Evolutionary conservation across 2,888 invertebrate genomes (phyloP), one percentile per base, ranked within the genome.

Genomic region (Alitta virens): DNA sequence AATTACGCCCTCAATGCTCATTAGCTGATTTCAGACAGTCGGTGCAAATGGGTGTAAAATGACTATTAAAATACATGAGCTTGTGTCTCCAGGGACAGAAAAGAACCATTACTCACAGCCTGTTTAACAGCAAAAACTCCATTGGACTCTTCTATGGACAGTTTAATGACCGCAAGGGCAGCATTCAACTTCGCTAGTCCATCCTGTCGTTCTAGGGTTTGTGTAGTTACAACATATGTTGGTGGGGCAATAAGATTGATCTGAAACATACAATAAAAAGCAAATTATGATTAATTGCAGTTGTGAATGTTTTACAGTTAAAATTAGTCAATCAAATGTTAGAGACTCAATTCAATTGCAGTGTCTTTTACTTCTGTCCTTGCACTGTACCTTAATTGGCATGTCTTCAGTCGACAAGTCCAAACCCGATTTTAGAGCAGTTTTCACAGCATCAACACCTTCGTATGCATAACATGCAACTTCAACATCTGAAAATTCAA

Each of bases 181-280:
- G 90, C 89, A 76, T 92, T 91, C 56, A 99, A 83, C 5, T 92
- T 90, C 83, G 91, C 91, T 52, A 99, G 85, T 1, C 98, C 98
- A 73, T 96, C 95, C 54, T 89, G 87, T 79, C 95, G 92, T 80
- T 99, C 99, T 26, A 98, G 91, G 0, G 99, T 99, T 27, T 96
- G 94, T 51, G 98, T 97, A 18, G 98, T 99, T 89, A 99, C 94
- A 63, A 99, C 97, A 85, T 96, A 99, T 72, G 96, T 85, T 59
- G 99, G 99, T 38, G 99, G 98, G 3, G 99, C 99, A 79, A 99
- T 99, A 70, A 99, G 86, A 84, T 99, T 98, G 74, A 99, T 99
- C 87, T 86, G 73, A 26, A 74, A 68, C 43, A 70, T 42, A 64
- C 2, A 42, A 63, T 54, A 46, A 46, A 26, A 26, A 52, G 21